Evolutionary conservation across 1,140 invertebrate species (phyloP), one percentile per base, ranked within the genome.

Genomic region (Conus ventricosus): DNA sequence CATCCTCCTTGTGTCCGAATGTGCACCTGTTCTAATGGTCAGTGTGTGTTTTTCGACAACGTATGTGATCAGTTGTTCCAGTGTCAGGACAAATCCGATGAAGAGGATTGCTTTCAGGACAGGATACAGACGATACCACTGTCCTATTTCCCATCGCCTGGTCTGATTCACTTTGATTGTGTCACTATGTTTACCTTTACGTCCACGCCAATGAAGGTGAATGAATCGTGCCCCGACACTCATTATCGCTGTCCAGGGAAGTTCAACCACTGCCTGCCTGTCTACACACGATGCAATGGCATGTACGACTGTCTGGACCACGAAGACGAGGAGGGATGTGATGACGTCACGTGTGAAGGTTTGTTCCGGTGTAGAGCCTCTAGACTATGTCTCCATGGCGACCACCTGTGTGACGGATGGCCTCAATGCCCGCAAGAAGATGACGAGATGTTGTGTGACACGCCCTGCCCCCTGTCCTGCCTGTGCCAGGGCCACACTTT

Each of bases 341-440:
- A 83, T 11, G 11, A 84, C 17, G 6, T 57, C 23, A 25, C 55
- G 1, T 84, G 82, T n/a, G 23, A 53, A 57, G 82, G 82, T 1
- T 60, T 84, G 54, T 84, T 54, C 54, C 82, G 55, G 6, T 84
- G 82, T n/a, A 51, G 82, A 15, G 53, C 54, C 20, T 84, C 82
- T 15, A 57, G 4, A 4, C 17, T 60, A 8, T 84, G 82, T 84
- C 0, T 84, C 13, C 82, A 84, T 23, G 55, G 17, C n/a, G 82
- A 84, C 53, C 53, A 84, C 82, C n/a, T 84, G 82, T 84, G 82
- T 60, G 82, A 84, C 54, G 82, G 82, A 13, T 54, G 51, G 82
- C 82, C 82, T 13, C 82, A 84, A 1, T 84, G 82, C 39, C 82
- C 82, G 4, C 82, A 84, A 25, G 17, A 60, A 4, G 82, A 84